phyloP scores from a whole-genome alignment of 2,888 invertebrate genomes.

The Cantharis rustica region DNA sequence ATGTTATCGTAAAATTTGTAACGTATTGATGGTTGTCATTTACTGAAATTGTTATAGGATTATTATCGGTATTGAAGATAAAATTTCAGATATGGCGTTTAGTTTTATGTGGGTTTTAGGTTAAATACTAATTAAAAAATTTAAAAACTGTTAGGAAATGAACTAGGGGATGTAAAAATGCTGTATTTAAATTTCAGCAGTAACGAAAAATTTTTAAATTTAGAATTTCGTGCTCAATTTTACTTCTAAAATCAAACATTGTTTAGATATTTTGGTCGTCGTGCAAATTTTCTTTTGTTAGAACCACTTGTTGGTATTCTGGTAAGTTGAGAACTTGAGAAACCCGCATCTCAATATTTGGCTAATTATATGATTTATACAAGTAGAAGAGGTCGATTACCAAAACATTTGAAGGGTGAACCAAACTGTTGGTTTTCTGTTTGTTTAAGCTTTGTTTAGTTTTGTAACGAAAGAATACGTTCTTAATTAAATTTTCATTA shows the following conservation, averaged over 20 bases:
- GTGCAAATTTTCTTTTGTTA: not conserved
- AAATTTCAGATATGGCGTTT: not conserved
- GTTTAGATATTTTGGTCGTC: not conserved
- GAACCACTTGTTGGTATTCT: not conserved
- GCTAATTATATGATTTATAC: not conserved
- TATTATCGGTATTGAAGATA: not conserved
- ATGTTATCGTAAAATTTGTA: not conserved
- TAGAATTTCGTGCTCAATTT: not conserved
- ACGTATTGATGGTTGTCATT: not conserved
- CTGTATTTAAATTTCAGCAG: not conserved
- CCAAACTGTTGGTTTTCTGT: not conserved
- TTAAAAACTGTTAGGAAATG: not conserved
- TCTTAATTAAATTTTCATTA: not conserved
- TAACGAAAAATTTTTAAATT: not conserved
- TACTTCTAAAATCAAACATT: not conserved
- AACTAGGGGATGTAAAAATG: not conserved
- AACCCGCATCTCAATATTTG: not conserved
- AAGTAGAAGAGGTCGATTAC: not conserved
- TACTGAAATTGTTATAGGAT: not conserved
- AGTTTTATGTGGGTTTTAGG: not conserved
- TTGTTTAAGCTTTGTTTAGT: not conserved
- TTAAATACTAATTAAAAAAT: not conserved
- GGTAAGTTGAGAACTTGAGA: not conserved
- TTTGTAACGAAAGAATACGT: not conserved
- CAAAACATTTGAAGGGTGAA: not conserved